Conservation (phyloP, 2,113 vertebrate genomes). For the Centropus bengalensis region DNA sequence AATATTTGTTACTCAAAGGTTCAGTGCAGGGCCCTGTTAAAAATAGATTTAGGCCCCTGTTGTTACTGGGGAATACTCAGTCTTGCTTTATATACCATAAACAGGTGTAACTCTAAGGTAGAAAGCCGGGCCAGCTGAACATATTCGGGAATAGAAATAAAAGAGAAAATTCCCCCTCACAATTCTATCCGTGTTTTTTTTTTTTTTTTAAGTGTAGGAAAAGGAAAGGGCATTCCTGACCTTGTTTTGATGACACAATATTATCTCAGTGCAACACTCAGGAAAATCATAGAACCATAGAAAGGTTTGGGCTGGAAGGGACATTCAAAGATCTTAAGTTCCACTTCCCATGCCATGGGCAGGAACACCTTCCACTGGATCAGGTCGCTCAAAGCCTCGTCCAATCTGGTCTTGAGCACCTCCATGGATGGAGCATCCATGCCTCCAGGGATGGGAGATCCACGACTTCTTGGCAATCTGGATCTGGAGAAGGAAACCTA, state of each 20-base stretch:
- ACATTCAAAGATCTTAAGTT: no score
- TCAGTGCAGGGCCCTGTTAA: background rate
- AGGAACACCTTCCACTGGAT: no score
- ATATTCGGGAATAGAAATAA: background rate
- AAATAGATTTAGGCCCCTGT: background rate
- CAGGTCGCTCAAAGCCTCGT: no score
- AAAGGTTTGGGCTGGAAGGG: background rate
- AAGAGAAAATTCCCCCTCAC: accelerated
- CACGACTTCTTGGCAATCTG: no score
- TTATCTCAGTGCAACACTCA: accelerated
- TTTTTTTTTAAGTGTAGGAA: background rate
- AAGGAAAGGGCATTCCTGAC: background rate
- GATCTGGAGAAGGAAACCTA: background rate
- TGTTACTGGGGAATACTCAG: background rate
- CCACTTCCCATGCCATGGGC: no score
- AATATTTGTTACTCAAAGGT: background rate
- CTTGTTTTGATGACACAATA: background rate
- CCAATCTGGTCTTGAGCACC: no score
- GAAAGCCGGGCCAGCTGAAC: background rate
- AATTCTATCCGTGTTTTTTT: background rate
- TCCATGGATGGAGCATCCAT: no score
- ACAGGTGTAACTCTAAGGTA: background rate
- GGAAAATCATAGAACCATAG: background rate
- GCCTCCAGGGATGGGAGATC: no score
- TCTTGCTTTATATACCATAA: background rate